Evolutionary conservation across 2,888 invertebrate species (phyloP).

Genomic region (Cabera pusaria): DNA sequence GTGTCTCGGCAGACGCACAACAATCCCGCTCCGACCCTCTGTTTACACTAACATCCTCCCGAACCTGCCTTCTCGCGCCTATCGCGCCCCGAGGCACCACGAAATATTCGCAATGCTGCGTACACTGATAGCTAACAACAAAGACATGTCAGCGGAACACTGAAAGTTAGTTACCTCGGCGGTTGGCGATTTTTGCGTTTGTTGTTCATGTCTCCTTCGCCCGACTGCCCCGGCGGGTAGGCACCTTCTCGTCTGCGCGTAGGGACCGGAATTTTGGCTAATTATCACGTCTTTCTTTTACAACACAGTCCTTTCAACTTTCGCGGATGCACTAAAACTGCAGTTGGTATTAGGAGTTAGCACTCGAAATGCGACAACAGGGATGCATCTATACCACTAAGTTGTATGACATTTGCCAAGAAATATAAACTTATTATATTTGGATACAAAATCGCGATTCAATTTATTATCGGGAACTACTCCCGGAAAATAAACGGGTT

Average conservation of each 20-base stretch:
- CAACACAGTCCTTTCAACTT: slow-evolving; percentile 84
- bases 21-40: slow-evolving; percentile 59
- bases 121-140: slow-evolving; percentile 62
- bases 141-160: slow-evolving; percentile 76
- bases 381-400: slow-evolving; percentile 78
- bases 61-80: slow-evolving; percentile 48
- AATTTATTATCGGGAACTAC: slow-evolving; percentile 78
- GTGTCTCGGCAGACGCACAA: slow-evolving; percentile 43
- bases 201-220: slow-evolving; percentile 88
- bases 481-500: slow-evolving; percentile 82
- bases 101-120: slow-evolving; percentile 57
- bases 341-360: slow-evolving; percentile 79
- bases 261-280: slow-evolving; percentile 93
- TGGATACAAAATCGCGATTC: slow-evolving; percentile 81
- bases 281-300: slow-evolving; percentile 82
- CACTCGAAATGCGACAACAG: slow-evolving; percentile 78
- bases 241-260: slow-evolving; percentile 91
- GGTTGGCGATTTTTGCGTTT: slow-evolving; percentile 93
- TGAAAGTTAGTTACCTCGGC: slow-evolving; percentile 85
- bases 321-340: slow-evolving; percentile 84
- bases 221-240: slow-evolving; percentile 87
- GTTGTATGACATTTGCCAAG: slow-evolving; percentile 79
- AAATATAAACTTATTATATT: slow-evolving; percentile 81
- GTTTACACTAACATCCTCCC: slow-evolving; percentile 67
- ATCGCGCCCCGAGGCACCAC: slow-evolving; percentile 65